phyloP scores from a whole-genome alignment of 2,888 invertebrate species.

The Drosophila cyrtoloma region DNA sequence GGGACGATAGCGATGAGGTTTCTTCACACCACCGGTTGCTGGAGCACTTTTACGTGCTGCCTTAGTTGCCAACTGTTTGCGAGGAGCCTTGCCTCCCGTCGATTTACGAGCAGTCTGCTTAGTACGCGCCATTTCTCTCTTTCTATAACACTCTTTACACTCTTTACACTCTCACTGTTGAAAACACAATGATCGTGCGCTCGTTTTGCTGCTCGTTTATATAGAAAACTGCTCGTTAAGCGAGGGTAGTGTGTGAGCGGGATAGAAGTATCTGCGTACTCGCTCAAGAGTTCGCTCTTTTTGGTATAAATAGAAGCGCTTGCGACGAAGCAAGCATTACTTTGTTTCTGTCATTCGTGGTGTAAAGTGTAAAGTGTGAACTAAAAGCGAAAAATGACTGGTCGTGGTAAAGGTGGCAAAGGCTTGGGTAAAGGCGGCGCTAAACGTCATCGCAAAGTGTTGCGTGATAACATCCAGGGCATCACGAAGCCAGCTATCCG shows the following conservation, averaged over 20 bases:
- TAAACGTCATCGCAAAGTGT: constrained; percentile 92
- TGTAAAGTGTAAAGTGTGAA: background rate
- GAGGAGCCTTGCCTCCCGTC: constrained; percentile 42
- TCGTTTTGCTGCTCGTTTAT: background rate
- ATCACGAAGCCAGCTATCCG: constrained; percentile 92
- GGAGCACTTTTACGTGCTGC: constrained; percentile 42
- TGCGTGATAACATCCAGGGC: constrained; percentile 92
- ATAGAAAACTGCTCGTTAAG: background rate
- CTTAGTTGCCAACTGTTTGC: constrained; percentile 44
- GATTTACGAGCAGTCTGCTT: constrained; percentile 23
- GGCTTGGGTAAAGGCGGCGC: constrained; percentile 80
- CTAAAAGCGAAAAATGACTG: constrained; percentile 4
- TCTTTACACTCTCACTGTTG: background rate
- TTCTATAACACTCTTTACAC: constrained; percentile 1
- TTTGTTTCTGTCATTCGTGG: background rate
- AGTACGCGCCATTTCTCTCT: constrained; percentile 3
- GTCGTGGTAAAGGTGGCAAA: constrained; percentile 86
- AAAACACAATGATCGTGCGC: background rate
- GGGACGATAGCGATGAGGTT: constrained; percentile 33
- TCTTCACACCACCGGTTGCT: constrained; percentile 31
- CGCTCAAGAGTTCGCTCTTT: background rate
- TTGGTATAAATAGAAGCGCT: background rate
- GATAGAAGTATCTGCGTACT: background rate
- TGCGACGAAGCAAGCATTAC: background rate
- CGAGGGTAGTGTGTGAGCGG: background rate